These are phyloP conservation scores for Atta texana DNA, from an alignment of 1,140 invertebrate genomes.

Conservation along the genomic window DNA sequence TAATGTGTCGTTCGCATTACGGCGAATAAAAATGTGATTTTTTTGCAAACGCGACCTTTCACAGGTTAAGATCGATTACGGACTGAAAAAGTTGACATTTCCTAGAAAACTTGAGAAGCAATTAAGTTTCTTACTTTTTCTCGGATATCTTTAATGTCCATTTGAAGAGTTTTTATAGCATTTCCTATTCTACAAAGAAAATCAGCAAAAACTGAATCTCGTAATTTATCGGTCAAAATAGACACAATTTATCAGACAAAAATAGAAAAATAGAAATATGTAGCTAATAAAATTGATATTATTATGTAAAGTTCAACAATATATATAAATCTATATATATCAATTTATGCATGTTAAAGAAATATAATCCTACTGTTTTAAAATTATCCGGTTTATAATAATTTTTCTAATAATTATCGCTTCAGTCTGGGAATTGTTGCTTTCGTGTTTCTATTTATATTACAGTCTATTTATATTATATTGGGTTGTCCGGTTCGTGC, in stretches of 20 bases:
- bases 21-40: constrained; percentile 1
- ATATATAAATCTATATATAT: not conserved
- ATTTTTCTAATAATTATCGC: not conserved
- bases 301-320: not conserved
- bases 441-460: constrained; percentile 6
- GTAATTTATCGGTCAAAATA: not conserved
- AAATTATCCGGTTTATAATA: not conserved
- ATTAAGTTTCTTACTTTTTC: constrained; percentile 41
- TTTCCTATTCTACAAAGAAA: constrained; percentile 3
- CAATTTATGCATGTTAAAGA: not conserved
- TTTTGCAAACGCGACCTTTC: constrained; percentile 24
- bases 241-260: not conserved
- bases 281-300: not conserved
- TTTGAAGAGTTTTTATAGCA: not conserved
- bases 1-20: not conserved
- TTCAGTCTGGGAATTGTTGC: not conserved
- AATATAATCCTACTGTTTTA: not conserved
- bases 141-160: constrained; percentile 37
- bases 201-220: not conserved
- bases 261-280: not conserved
- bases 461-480: not conserved
- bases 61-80: constrained; percentile 52
- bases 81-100: constrained; percentile 36
- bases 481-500: no score
- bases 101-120: constrained; percentile 43